Percentiles rank a stretch among this genome's conserved stretches.
These are phyloP conservation scores for Ailurus styani DNA, from an alignment of 2,113 vertebrate genomes.

Conservation along the genomic window DNA sequence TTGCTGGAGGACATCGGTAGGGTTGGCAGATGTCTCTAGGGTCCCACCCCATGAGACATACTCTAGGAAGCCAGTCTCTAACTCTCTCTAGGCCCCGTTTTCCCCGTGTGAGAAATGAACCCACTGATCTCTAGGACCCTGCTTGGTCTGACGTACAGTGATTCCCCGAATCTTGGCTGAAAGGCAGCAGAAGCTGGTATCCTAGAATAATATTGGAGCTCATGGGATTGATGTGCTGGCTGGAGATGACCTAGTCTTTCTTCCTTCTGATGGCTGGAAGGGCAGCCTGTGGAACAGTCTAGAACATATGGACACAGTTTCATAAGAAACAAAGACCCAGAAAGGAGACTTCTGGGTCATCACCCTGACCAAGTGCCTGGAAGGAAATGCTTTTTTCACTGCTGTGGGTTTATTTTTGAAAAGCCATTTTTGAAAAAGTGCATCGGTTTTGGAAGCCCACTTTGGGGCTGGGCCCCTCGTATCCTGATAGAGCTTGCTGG, in stretches of 20 bases:
- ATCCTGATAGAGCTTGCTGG: not conserved
- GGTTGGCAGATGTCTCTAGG: not conserved
- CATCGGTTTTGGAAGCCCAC: not conserved
- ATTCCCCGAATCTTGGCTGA: not conserved
- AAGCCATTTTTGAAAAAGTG: not conserved
- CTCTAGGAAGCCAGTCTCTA: not conserved
- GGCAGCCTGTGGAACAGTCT: not conserved
- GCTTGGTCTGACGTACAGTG: no score
- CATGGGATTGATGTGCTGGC: not conserved
- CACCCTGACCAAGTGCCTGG: not conserved
- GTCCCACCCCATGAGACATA: not conserved
- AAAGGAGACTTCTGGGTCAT: not conserved
- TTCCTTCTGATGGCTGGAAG: not conserved
- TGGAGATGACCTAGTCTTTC: not conserved
- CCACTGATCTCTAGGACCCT: not conserved
- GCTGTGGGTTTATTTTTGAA: not conserved
- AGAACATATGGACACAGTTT: not conserved
- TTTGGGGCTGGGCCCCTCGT: not conserved
- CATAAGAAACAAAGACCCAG: not conserved
- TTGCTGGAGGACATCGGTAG: not conserved
- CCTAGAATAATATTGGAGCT: rapidly evolving
- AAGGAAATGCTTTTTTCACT: conserved; percentile 10
- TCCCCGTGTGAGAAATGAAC: not conserved
- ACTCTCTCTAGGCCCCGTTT: not conserved
- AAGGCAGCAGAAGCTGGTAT: not conserved